These are phyloP conservation scores for Parambassis ranga DNA, from an alignment of 2,797 vertebrate species.

Conservation along the genomic window DNA sequence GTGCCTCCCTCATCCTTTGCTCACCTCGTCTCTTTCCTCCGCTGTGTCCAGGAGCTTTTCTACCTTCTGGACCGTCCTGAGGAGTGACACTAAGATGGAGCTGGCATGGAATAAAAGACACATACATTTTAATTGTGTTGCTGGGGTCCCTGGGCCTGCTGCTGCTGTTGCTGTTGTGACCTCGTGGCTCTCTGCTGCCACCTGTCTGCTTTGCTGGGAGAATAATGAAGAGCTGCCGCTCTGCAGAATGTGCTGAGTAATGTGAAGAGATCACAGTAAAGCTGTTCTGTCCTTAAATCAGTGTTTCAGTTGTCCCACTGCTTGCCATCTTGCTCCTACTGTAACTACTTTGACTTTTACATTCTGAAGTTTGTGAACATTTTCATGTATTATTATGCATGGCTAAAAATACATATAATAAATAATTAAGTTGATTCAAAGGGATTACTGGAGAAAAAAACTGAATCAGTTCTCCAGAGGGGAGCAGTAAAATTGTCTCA, in stretches of 20 bases:
- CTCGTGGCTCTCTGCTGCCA: conserved; percentile 93
- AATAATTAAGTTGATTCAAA: too few species aligned
- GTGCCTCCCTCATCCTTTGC: neutral
- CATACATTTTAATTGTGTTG: conserved; percentile 64
- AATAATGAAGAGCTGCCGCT: neutral
- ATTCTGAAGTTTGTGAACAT: too few species aligned
- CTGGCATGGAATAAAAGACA: conserved; percentile 63
- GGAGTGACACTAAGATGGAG: conserved; percentile 58
- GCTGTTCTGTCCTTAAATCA: neutral
- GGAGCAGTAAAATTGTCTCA: conserved; percentile 25
- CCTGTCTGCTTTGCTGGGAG: conserved; percentile 84
- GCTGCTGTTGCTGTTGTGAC: neutral
- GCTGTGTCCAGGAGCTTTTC: conserved; percentile 4
- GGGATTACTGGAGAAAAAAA: too few species aligned
- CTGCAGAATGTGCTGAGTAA: conserved; percentile 66
- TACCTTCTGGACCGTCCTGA: conserved; percentile 33
- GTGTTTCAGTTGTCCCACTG: too few species aligned
- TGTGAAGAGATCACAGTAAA: neutral
- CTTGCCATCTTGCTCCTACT: too few species aligned
- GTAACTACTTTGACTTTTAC: neutral
- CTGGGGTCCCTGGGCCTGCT: conserved; percentile 41
- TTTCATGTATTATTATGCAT: too few species aligned
- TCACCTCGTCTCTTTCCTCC: neutral
- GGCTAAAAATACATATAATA: too few species aligned
- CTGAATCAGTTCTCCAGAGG: conserved; percentile 6